A percentile compares a stretch with the other conserved stretches of the same genome.
These are phyloP conservation scores for Protomyctophum bolini DNA, from an alignment of 2,113 vertebrate species.

Conservation along the genomic window DNA sequence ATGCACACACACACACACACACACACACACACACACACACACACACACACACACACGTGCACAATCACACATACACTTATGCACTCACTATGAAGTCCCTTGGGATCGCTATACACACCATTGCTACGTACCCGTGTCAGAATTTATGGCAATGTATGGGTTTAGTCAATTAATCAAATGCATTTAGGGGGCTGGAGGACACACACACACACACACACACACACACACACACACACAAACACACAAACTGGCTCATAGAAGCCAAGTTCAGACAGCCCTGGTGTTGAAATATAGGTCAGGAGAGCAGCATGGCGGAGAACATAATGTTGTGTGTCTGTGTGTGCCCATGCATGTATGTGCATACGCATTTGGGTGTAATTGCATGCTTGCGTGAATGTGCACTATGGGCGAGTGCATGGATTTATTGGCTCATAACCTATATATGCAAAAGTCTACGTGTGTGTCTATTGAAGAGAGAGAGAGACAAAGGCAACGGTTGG, in stretches of 20 bases:
- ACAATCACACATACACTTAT: not conserved
- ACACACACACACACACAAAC: constrained; percentile 29
- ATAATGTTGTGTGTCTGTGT: constrained; percentile 34
- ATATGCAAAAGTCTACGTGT: constrained; percentile 15
- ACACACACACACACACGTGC: not conserved
- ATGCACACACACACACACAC: not conserved
- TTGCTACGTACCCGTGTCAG: constrained; percentile 34
- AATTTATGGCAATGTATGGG: constrained; percentile 44
- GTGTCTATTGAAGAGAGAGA: not conserved
- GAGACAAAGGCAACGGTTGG: not conserved
- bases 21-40: not conserved
- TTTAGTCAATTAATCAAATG: constrained; percentile 59
- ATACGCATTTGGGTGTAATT: not conserved
- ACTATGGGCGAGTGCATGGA: constrained; percentile 21
- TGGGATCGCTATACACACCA: constrained; percentile 4
- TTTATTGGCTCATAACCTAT: constrained; percentile 27
- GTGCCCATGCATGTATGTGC: not conserved
- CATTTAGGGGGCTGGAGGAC: constrained; percentile 45
- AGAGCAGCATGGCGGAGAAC: constrained; percentile 45
- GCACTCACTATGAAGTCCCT: not conserved
- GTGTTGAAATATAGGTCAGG: constrained; percentile 69
- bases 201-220: not conserved
- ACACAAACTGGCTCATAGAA: constrained; percentile 36
- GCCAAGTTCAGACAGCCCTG: constrained; percentile 50
- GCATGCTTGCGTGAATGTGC: constrained; percentile 24